Conservation (phyloP, 2,797 vertebrate species). For the Xiphorhynchus erythropygius region DNA sequence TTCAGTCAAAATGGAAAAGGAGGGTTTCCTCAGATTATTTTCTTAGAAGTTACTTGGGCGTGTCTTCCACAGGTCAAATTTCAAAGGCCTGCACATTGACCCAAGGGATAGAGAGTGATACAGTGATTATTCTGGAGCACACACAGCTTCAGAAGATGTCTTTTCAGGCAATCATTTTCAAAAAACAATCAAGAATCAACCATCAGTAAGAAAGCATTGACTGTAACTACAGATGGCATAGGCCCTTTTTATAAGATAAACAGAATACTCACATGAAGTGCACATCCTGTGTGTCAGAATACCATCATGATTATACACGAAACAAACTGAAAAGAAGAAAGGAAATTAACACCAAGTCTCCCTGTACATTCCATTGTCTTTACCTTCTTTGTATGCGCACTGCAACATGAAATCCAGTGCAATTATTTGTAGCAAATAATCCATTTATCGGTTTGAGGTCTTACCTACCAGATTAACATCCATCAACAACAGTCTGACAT, state of each 20-base stretch:
- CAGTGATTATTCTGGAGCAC: neutral
- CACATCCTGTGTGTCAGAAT: accelerated
- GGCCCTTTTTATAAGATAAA: neutral
- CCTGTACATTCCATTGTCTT: neutral
- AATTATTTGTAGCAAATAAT: neutral
- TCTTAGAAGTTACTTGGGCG: neutral
- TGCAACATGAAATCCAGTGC: neutral
- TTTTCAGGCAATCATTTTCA: neutral
- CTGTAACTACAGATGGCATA: neutral
- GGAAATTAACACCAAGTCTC: neutral
- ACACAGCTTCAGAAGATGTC: neutral
- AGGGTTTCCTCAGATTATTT: neutral
- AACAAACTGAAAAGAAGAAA: neutral
- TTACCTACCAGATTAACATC: neutral
- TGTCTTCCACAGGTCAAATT: neutral
- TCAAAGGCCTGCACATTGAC: neutral
- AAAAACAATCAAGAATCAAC: neutral
- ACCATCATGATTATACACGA: neutral
- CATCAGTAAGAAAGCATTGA: neutral
- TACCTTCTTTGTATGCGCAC: neutral
- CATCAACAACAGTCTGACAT: neutral
- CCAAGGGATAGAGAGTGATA: neutral
- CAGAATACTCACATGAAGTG: accelerated
- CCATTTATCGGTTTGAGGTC: neutral
- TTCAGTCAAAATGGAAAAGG: neutral